These are phyloP conservation scores for Caranx melampygus DNA, from an alignment of 2,113 vertebrate genomes.

Conservation along the genomic window DNA sequence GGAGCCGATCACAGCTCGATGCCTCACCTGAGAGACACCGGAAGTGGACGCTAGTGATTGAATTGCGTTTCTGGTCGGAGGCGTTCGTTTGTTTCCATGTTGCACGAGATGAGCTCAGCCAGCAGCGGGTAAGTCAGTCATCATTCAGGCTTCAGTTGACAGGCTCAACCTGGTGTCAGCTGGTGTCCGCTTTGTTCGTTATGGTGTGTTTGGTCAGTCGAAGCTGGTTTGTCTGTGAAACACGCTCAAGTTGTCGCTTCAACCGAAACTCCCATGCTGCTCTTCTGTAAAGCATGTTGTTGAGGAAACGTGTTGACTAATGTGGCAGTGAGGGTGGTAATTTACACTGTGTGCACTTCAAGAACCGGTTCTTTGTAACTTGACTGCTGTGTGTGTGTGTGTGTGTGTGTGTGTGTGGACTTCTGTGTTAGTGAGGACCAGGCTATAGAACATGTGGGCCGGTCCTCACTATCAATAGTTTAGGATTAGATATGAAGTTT, in stretches of 20 bases:
- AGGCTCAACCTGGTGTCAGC: accelerated
- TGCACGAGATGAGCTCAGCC: conserved; percentile 23
- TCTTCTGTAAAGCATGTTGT: neutral
- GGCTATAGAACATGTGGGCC: neutral
- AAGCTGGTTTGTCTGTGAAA: no score
- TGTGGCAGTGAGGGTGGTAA: neutral
- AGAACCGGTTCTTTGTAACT: conserved; percentile 40
- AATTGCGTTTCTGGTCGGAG: neutral
- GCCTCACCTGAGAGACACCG: neutral
- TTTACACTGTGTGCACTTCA: neutral
- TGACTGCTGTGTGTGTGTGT: neutral
- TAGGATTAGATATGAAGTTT: no score
- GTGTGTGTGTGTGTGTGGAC: neutral
- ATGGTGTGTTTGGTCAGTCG: neutral
- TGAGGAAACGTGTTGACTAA: neutral
- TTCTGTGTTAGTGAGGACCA: neutral
- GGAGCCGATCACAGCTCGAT: accelerated
- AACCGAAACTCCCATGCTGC: neutral
- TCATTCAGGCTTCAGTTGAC: neutral
- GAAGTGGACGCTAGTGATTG: neutral
- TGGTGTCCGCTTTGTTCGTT: neutral
- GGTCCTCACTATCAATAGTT: no score
- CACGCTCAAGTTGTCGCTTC: neutral
- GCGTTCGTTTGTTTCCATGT: neutral
- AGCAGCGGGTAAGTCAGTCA: conserved; percentile 36